Conservation (phyloP, 2,888 invertebrate species). For the Ceratothoa steindachneri region DNA sequence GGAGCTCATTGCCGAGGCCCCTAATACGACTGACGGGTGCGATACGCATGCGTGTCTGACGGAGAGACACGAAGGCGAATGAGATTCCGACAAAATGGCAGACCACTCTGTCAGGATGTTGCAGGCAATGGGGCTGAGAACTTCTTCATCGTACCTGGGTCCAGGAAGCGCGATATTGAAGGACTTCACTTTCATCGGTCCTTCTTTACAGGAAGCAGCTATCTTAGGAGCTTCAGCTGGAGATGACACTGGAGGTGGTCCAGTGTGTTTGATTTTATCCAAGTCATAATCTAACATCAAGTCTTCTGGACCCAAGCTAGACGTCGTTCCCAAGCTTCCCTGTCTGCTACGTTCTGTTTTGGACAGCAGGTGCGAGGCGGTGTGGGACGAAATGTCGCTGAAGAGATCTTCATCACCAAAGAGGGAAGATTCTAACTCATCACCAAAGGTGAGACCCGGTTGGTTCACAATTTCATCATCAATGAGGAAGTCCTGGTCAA, state of each 20-base stretch:
- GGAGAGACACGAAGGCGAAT: not conserved
- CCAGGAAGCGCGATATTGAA: no score
- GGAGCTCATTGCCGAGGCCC: not conserved
- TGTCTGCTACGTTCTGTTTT: conserved; percentile 44
- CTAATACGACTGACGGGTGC: not conserved
- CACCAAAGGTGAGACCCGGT: conserved; percentile 68
- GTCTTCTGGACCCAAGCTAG: conserved; percentile 79
- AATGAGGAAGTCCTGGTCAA: conserved; percentile 64
- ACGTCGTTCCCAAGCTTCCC: conserved; percentile 70
- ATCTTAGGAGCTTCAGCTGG: no score
- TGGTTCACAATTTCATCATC: conserved; percentile 90
- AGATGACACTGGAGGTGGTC: no score
- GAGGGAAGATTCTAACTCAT: conserved; percentile 6
- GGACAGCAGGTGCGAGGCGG: not conserved
- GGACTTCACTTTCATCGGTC: no score
- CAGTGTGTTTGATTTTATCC: conserved; percentile 5
- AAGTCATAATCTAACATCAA: conserved; percentile 78
- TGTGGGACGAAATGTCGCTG: not conserved
- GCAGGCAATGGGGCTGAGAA: conserved; percentile 37
- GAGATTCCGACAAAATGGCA: conserved; percentile 34
- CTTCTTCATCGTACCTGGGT: conserved; percentile 42
- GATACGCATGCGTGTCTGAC: not conserved
- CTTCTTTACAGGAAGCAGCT: no score
- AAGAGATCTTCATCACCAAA: conserved; percentile 18
- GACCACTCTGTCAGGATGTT: conserved; percentile 42